Percentiles rank a stretch among this genome's conserved stretches.
These are phyloP conservation scores for Oligia fasciuncula DNA, from an alignment of 2,888 invertebrate species.

Conservation along the genomic window DNA sequence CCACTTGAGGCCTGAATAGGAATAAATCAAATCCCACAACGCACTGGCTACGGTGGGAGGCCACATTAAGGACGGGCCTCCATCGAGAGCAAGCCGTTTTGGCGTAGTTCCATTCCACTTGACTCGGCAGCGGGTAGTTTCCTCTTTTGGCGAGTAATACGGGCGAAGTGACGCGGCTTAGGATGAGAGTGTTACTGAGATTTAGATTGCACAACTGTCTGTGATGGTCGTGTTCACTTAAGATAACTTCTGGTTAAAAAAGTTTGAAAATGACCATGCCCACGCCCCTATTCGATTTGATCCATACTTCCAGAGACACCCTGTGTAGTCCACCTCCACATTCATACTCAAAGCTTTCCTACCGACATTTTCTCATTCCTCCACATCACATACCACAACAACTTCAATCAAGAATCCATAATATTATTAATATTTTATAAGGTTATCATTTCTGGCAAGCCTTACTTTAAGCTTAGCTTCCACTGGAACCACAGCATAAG, in stretches of 20 bases:
- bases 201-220: conserved; percentile 12
- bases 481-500: conserved; percentile 49
- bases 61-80: conserved; percentile 55
- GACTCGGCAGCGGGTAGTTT: conserved; percentile 54
- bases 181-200: conserved; percentile 27
- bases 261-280: too few relatives aligned
- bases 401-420: background rate
- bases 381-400: too few relatives aligned
- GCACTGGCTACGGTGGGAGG: conserved; percentile 69
- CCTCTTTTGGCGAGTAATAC: conserved; percentile 46
- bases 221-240: background rate
- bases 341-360: too few relatives aligned
- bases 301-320: too few relatives aligned
- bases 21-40: conserved; percentile 82
- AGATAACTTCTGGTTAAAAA: too few relatives aligned
- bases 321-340: too few relatives aligned
- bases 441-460: background rate
- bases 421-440: background rate
- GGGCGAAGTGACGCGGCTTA: conserved; percentile 26
- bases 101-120: conserved; percentile 59
- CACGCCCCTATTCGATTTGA: too few relatives aligned
- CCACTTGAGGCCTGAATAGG: conserved; percentile 76
- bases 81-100: conserved; percentile 57
- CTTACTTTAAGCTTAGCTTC: conserved; percentile 29
- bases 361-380: too few relatives aligned